Evolutionary conservation across 1,140 invertebrate genomes (phyloP).

Genomic region (Medauroidea extradentata): DNA sequence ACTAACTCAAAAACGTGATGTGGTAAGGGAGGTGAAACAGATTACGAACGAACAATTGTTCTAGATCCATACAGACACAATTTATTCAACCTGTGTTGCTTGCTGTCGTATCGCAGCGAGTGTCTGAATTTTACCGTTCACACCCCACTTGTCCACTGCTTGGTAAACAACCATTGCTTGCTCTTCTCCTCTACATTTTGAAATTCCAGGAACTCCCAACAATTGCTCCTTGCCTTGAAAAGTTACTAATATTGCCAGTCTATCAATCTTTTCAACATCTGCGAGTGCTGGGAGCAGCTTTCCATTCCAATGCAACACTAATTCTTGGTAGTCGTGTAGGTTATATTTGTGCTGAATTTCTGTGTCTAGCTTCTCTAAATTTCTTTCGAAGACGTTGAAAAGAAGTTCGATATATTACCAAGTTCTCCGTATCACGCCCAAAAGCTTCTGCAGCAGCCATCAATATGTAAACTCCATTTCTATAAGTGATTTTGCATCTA

Average conservation of each 20-base stretch:
- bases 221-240: no score
- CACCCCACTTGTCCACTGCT: constrained; percentile 19
- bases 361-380: no score
- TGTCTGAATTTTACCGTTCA: constrained; percentile 17
- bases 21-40: constrained; percentile 18
- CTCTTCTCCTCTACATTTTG: constrained; percentile 9
- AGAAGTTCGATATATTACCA: no score
- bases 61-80: constrained; percentile 7
- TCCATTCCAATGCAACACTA: neutral
- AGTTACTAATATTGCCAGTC: no score
- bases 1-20: no score
- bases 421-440: neutral
- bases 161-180: constrained; percentile 4
- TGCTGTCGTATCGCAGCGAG: constrained; percentile 31
- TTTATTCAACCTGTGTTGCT: constrained; percentile 21
- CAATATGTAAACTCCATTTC: no score
- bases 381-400: no score
- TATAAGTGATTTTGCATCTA: no score
- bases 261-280: constrained; percentile 1
- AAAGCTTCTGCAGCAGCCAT: no score
- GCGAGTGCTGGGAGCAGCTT: neutral
- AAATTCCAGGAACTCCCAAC: constrained; percentile 9
- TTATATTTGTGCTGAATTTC: no score
- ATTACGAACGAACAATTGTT: neutral
- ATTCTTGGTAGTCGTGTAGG: neutral